A percentile compares a stretch with the other conserved stretches of the same genome.
Evolutionary conservation across 2,888 invertebrate genomes (phyloP).

Genomic region (Cryptus viduatorius): DNA sequence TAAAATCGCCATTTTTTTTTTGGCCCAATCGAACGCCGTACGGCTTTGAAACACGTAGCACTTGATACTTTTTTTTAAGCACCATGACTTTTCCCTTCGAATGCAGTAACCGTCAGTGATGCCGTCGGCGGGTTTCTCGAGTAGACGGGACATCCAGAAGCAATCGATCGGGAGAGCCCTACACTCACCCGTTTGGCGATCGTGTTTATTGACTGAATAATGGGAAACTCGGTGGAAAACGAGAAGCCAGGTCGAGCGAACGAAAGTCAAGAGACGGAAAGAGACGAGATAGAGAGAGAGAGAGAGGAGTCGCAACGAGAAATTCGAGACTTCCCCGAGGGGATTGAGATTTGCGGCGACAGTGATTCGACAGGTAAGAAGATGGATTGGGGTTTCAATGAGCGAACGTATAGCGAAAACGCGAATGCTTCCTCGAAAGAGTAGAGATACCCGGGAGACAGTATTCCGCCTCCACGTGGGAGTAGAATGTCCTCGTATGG

Average conservation of each 20-base stretch:
- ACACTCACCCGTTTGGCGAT: slow-evolving; percentile 41
- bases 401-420: slow-evolving; percentile 41
- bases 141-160: slow-evolving; percentile 10
- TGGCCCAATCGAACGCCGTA: no score
- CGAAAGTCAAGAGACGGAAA: slow-evolving; percentile 33
- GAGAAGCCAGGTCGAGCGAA: slow-evolving; percentile 41
- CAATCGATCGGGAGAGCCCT: slow-evolving; percentile 36
- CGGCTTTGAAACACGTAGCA: neutral
- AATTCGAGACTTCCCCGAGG: slow-evolving; percentile 55
- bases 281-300: slow-evolving; percentile 9
- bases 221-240: slow-evolving; percentile 54
- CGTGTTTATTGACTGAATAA: slow-evolving; percentile 64
- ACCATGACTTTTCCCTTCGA: neutral
- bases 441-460: slow-evolving; percentile 20
- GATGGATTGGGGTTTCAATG: slow-evolving; percentile 66
- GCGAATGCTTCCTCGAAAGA: slow-evolving; percentile 29
- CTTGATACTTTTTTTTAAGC: neutral
- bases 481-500: neutral
- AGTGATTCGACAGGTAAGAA: slow-evolving; percentile 69
- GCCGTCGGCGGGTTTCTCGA: slow-evolving; percentile 19
- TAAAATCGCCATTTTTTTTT: slow-evolving; percentile 30
- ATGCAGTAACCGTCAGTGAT: slow-evolving; percentile 1
- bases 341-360: slow-evolving; percentile 67
- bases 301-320: slow-evolving; percentile 44
- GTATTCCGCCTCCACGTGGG: neutral